These are phyloP conservation scores for Amiota mariae DNA, from an alignment of 2,888 invertebrate species.

Conservation along the genomic window DNA sequence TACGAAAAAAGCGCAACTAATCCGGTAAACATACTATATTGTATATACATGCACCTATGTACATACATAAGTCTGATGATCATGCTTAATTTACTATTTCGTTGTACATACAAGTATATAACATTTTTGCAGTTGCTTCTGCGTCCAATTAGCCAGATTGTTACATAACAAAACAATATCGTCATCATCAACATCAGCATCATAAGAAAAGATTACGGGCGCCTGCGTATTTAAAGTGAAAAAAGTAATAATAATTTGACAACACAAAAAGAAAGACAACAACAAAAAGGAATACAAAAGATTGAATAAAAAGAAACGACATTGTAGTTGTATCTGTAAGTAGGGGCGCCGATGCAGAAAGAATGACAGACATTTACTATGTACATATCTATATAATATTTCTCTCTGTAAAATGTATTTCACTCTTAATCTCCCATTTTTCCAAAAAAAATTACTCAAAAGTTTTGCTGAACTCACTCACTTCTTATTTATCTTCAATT, in stretches of 20 bases:
- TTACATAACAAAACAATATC: conserved; percentile 53
- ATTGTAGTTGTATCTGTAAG: too few relatives aligned
- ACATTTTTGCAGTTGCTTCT: background rate
- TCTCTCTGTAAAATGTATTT: background rate
- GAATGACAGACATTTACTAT: too few relatives aligned
- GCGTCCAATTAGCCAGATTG: conserved; percentile 54
- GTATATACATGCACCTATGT: background rate
- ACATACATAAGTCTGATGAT: background rate
- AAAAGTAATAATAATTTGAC: background rate
- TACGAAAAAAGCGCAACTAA: too few relatives aligned
- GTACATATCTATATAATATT: too few relatives aligned
- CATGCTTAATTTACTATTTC: conserved; percentile 3
- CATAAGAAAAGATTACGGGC: background rate
- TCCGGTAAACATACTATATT: background rate
- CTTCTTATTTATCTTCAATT: too few relatives aligned
- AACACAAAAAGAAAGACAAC: background rate
- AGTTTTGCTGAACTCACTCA: too few relatives aligned
- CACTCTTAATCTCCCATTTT: background rate
- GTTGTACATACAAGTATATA: background rate
- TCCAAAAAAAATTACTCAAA: too few relatives aligned
- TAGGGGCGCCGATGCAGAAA: too few relatives aligned
- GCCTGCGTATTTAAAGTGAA: background rate
- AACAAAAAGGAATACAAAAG: conserved; percentile 9
- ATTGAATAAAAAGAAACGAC: too few relatives aligned
- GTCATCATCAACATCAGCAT: too few relatives aligned